These are phyloP conservation scores for Micromesistius poutassou DNA, from an alignment of 2,797 vertebrate species.

Conservation along the genomic window DNA sequence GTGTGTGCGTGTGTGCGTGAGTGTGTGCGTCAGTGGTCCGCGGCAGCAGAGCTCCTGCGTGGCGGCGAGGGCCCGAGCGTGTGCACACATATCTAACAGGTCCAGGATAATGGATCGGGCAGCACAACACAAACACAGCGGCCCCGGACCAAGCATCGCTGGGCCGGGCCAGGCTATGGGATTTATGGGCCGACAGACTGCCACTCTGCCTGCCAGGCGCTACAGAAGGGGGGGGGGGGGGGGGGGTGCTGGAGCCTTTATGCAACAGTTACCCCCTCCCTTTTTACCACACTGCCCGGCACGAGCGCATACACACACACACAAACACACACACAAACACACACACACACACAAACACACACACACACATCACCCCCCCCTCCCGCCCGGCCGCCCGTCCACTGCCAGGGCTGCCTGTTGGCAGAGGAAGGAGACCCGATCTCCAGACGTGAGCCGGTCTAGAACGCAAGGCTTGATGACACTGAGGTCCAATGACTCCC, in stretches of 20 bases:
- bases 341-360: not conserved
- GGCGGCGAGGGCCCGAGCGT: constrained; percentile 48
- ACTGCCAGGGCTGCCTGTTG: constrained; percentile 3
- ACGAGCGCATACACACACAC: not conserved
- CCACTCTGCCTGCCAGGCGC: constrained; percentile 31
- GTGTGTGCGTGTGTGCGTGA: too few relatives aligned
- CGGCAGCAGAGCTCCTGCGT: constrained; percentile 1
- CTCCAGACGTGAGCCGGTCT: not conserved
- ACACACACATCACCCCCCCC: not conserved
- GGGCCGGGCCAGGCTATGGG: constrained; percentile 23
- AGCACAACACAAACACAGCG: constrained; percentile 38
- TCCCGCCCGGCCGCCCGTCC: not conserved
- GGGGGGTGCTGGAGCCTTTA: constrained; percentile 9
- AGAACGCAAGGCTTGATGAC: constrained; percentile 12
- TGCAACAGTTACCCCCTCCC: constrained; percentile 22
- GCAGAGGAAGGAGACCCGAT: constrained; percentile 18
- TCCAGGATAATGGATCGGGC: constrained; percentile 52
- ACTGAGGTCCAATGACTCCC: constrained; percentile 2
- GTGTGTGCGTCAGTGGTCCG: not conserved
- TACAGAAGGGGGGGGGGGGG: not conserved
- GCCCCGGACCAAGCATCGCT: constrained; percentile 45
- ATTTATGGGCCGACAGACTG: constrained; percentile 55
- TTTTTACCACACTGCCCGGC: not conserved
- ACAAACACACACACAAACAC: not conserved
- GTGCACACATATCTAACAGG: constrained; percentile 52